Percentiles rank a stretch among this genome's conserved stretches.
phyloP scores from a whole-genome alignment of 2,888 invertebrate species.

The Hemaris fuciformis region DNA sequence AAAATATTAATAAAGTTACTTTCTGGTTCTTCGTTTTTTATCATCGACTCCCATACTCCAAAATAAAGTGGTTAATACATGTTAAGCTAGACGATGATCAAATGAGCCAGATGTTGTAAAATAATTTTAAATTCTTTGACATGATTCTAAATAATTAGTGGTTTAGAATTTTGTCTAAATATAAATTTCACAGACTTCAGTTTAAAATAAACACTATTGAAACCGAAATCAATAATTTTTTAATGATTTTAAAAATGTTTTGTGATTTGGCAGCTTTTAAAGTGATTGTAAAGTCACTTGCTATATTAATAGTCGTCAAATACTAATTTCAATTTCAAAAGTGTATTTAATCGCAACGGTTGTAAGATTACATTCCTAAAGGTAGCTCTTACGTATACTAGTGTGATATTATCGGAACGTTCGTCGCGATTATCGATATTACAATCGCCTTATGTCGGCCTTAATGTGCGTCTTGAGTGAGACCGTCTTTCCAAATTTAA shows the following conservation, averaged over 20 bases:
- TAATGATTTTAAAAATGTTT: background rate
- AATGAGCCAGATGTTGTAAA: background rate
- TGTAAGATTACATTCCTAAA: slow-evolving; percentile 7
- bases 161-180: background rate
- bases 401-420: slow-evolving; percentile 16
- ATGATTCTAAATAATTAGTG: background rate
- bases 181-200: background rate
- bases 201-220: background rate
- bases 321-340: background rate
- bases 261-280: background rate
- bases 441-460: background rate
- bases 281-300: background rate
- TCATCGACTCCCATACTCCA: background rate
- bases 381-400: background rate
- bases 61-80: background rate
- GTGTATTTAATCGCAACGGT: background rate
- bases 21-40: background rate
- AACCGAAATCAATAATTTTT: background rate
- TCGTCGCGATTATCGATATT: background rate
- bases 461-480: background rate
- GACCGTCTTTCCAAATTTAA: slow-evolving; percentile 42
- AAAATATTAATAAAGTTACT: background rate
- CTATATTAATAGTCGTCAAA: background rate
- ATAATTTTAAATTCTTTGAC: background rate
- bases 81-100: background rate